Percentiles rank a stretch among this genome's conserved stretches.
Conservation (phyloP, 2,888 invertebrate genomes). For the Bombylius discolor region DNA sequence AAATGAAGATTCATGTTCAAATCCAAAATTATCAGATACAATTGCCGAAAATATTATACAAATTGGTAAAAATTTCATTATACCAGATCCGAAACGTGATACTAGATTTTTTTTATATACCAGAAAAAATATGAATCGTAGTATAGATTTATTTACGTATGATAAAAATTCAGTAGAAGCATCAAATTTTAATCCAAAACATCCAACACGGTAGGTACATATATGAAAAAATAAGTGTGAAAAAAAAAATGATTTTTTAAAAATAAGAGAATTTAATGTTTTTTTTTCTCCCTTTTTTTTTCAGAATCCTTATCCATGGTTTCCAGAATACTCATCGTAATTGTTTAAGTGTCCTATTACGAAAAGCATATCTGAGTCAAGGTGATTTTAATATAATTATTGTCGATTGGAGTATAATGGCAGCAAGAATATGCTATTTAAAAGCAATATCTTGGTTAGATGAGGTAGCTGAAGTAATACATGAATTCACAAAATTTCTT, state of each 20-base stretch:
- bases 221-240: background rate
- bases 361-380: conserved; percentile 1
- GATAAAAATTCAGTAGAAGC: background rate
- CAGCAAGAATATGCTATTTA: no score
- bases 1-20: background rate
- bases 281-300: no score
- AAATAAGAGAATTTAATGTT: no score
- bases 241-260: no score
- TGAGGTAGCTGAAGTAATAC: no score
- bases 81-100: background rate
- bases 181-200: background rate
- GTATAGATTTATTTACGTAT: background rate
- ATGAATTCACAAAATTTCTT: conserved; percentile 28
- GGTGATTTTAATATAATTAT: conserved; percentile 1
- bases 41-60: background rate
- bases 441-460: no score
- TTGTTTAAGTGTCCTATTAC: background rate
- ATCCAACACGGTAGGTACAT: background rate
- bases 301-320: no score
- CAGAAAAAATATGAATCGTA: background rate
- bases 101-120: background rate
- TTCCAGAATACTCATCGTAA: no score
- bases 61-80: background rate
- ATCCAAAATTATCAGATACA: background rate
- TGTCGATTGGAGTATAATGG: background rate